A percentile compares a stretch with the other conserved stretches of the same genome.
Evolutionary conservation across 2,113 vertebrate genomes (phyloP).

Genomic region (Crotalus helleri): DNA sequence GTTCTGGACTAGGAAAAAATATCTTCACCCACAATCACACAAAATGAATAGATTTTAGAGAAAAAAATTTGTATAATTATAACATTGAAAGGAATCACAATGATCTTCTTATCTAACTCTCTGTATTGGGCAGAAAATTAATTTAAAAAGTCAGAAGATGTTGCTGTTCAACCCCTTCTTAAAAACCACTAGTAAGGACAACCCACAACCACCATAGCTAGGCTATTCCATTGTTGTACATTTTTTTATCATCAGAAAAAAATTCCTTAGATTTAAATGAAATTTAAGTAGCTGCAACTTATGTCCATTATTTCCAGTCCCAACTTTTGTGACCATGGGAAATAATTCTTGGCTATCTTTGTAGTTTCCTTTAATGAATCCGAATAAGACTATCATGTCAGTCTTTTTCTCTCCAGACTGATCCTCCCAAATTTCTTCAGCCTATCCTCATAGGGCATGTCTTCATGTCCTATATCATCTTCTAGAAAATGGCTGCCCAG

Average conservation of each 20-base stretch:
- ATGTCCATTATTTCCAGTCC: neutral
- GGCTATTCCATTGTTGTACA: neutral
- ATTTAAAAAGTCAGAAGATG: neutral
- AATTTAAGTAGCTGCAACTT: neutral
- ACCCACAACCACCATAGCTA: neutral
- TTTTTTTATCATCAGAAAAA: neutral
- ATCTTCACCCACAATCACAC: neutral
- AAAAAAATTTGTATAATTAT: neutral
- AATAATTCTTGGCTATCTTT: neutral
- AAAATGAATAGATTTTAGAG: neutral
- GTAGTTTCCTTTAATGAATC: neutral
- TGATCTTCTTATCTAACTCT: neutral
- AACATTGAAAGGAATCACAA: neutral
- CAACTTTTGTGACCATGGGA: neutral
- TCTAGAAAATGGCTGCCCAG: too few species aligned
- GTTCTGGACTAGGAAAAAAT: neutral
- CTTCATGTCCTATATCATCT: neutral
- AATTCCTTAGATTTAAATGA: neutral
- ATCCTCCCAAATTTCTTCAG: neutral
- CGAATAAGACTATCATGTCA: neutral
- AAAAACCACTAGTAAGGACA: neutral
- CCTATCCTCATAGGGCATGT: neutral
- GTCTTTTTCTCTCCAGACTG: neutral
- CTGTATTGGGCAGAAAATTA: neutral
- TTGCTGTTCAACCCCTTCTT: neutral